Evolutionary conservation across 2,113 vertebrate species (phyloP).

Genomic region (Carollia perspicillata): DNA sequence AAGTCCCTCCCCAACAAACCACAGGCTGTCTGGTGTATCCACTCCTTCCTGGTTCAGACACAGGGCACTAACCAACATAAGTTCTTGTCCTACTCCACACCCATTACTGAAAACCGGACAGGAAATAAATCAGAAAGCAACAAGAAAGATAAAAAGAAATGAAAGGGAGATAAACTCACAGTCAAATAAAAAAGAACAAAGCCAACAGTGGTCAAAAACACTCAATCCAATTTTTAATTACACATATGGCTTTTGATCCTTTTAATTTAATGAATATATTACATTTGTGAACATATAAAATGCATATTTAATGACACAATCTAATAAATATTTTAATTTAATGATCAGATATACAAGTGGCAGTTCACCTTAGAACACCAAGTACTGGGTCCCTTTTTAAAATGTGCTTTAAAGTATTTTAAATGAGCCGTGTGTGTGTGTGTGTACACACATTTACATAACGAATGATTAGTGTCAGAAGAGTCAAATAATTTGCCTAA

Average conservation of each 20-base stretch:
- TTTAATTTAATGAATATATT: background rate
- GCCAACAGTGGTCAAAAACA: background rate
- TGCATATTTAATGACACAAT: background rate
- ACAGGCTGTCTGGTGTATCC: background rate
- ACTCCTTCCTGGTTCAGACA: slow-evolving; percentile 63
- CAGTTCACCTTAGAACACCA: background rate
- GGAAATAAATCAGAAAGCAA: slow-evolving; percentile 52
- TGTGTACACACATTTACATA: background rate
- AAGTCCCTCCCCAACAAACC: background rate
- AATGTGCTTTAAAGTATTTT: background rate
- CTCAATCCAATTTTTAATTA: slow-evolving; percentile 2
- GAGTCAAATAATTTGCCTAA: background rate
- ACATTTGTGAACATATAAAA: background rate
- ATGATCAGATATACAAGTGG: background rate
- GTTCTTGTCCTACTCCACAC: background rate
- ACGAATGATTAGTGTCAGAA: background rate
- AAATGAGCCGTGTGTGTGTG: background rate
- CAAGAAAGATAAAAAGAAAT: background rate
- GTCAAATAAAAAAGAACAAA: slow-evolving; percentile 21
- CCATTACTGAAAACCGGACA: slow-evolving; percentile 48
- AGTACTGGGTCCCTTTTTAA: background rate
- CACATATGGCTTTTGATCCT: background rate
- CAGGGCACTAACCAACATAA: background rate
- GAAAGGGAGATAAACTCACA: background rate
- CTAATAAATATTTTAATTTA: background rate